Evolutionary conservation across 1,140 invertebrate species (phyloP).

Genomic region (Drosophila bocqueti): DNA sequence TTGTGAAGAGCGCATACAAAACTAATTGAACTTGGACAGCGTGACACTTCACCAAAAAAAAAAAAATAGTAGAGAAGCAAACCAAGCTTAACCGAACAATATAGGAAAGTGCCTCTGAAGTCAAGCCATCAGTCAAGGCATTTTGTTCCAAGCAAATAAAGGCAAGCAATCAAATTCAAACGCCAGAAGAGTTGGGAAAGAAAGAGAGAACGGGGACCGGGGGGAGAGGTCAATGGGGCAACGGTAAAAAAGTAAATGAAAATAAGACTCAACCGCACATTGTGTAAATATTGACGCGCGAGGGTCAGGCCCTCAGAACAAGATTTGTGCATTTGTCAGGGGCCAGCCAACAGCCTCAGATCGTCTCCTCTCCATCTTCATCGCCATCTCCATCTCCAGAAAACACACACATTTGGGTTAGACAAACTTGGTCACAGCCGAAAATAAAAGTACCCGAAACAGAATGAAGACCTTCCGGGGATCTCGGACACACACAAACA

Average conservation of each 20-base stretch:
- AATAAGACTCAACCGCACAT: slow-evolving; percentile 46
- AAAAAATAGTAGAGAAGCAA: slow-evolving; percentile 17
- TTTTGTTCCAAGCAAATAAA: slow-evolving; percentile 80
- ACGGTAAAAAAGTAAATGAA: slow-evolving; percentile 59
- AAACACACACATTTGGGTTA: slow-evolving; percentile 43
- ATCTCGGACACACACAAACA: slow-evolving; percentile 4
- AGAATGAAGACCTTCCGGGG: slow-evolving; percentile 36
- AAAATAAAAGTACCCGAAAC: slow-evolving; percentile 36
- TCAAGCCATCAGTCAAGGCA: slow-evolving; percentile 72
- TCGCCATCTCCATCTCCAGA: not conserved
- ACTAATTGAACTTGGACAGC: slow-evolving; percentile 83
- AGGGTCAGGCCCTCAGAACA: slow-evolving; percentile 62
- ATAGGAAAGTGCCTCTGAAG: slow-evolving; percentile 41
- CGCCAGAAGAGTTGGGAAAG: slow-evolving; percentile 49
- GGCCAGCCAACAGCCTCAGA: slow-evolving; percentile 14
- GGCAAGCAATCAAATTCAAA: slow-evolving; percentile 77
- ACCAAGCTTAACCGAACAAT: slow-evolving; percentile 48
- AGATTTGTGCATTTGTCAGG: slow-evolving; percentile 74
- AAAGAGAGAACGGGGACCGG: slow-evolving; percentile 1
- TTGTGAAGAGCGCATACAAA: slow-evolving; percentile 76
- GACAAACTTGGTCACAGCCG: slow-evolving; percentile 22
- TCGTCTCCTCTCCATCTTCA: not conserved
- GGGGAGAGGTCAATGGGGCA: slow-evolving; percentile 55
- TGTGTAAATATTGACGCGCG: slow-evolving; percentile 59
- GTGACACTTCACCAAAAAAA: slow-evolving; percentile 70